A percentile compares a stretch with the other conserved stretches of the same genome.
Conservation (phyloP, 2,888 invertebrate species). For the Serripes groenlandicus region DNA sequence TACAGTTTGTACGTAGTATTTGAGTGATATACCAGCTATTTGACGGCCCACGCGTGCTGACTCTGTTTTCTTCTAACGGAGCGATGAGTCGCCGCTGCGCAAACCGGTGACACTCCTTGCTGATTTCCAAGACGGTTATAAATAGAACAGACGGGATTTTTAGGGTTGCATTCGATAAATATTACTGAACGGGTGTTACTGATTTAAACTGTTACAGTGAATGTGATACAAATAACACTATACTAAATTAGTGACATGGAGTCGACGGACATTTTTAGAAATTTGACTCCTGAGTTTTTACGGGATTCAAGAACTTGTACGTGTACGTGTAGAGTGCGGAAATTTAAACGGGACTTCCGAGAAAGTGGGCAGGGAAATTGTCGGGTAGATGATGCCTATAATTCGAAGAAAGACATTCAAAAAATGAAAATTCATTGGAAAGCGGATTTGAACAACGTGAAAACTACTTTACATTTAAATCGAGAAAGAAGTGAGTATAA, state of each 20-base stretch:
- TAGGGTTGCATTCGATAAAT: no score
- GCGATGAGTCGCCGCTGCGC: neutral
- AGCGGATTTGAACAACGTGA: neutral
- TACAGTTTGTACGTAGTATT: slow-evolving; percentile 6
- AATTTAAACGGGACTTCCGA: neutral
- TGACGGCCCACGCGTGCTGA: neutral
- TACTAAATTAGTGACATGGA: no score
- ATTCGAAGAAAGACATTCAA: no score
- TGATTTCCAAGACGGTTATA: no score
- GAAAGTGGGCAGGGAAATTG: neutral
- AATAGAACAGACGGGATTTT: no score
- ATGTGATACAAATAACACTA: no score
- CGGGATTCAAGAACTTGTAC: slow-evolving; percentile 6
- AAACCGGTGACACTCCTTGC: neutral
- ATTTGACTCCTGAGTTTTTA: neutral
- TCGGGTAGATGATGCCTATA: no score
- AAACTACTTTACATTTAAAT: neutral
- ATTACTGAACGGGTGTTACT: no score
- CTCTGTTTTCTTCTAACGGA: neutral
- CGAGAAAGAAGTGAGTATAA: neutral
- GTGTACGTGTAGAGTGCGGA: neutral
- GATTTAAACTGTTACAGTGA: no score
- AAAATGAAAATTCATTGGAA: no score
- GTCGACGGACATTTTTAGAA: neutral
- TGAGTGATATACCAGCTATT: neutral